Conservation (phyloP, 2,888 invertebrate genomes). For the Dasysyrphus tricinctus region DNA sequence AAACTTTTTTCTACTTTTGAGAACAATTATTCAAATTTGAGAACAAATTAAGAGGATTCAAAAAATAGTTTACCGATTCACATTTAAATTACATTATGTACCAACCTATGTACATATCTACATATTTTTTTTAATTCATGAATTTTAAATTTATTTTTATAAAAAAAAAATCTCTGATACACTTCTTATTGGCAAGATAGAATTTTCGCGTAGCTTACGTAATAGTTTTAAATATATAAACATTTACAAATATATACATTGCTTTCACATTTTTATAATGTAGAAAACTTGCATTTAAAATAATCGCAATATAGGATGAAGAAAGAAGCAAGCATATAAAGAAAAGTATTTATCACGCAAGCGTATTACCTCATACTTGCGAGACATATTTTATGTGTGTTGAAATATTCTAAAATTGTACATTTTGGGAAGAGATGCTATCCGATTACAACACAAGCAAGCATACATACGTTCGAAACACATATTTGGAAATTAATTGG, state of each 20-base stretch:
- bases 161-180: slow-evolving; percentile 13
- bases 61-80: background rate
- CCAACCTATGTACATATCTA: background rate
- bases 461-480: slow-evolving; percentile 26
- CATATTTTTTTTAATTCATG: background rate
- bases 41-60: too few relatives aligned
- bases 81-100: background rate
- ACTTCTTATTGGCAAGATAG: slow-evolving; percentile 41
- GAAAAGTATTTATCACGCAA: slow-evolving; percentile 51
- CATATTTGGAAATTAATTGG: slow-evolving; percentile 65
- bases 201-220: slow-evolving; percentile 68
- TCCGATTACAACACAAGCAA: slow-evolving; percentile 62
- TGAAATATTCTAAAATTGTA: slow-evolving; percentile 74
- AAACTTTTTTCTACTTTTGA: background rate
- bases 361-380: slow-evolving; percentile 68
- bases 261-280: slow-evolving; percentile 46
- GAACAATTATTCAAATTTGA: too few relatives aligned
- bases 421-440: slow-evolving; percentile 60
- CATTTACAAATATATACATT: background rate
- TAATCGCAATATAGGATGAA: slow-evolving; percentile 15
- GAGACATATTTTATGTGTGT: slow-evolving; percentile 64
- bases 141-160: background rate
- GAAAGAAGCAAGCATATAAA: slow-evolving; percentile 19
- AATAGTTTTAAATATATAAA: slow-evolving; percentile 42
- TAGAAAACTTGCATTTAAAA: slow-evolving; percentile 56